Evolutionary conservation across 2,797 vertebrate species (phyloP), one percentile per base, ranked within the genome.

Genomic region (Oceanodroma leucorhoa): DNA sequence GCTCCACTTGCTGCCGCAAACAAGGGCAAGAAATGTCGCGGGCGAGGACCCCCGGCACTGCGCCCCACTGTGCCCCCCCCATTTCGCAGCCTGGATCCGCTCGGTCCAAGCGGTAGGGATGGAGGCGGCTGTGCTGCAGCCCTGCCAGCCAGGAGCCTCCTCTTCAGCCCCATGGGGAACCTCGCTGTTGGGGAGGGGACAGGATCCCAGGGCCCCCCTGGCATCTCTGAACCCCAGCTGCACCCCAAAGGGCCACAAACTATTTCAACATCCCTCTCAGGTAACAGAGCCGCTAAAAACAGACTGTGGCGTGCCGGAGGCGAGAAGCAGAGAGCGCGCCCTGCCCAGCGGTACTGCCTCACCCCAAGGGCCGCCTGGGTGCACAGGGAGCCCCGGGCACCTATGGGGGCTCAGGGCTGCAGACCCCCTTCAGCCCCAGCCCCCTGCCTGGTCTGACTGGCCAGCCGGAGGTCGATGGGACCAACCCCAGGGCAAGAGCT

Each of bases 21-120:
- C 95, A 96, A 95, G 90, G 93, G 90, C 96, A 83, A 91, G 93
- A 96, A 97, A 96, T 93, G 87, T 77, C 76, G 24, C 14, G 17
- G 87, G 85, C 18, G 20, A 91, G 62, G 81, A 89, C 67, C 79
- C 89, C 85, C 40, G 10, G 83, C 5, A 1, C 79, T 77, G 38
- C 13, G 1, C 22, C 57, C 32, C 30, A 15, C 41, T 43, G 43
- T 43, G 43, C 29, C 73, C 65, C 70, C 54, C 80, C 38, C 12
- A 0, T 62, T 71, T 71, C 26, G 0, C 65, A 78, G 69, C 30
- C 79, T 73, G 70, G 69, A 88, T 53, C 65, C 1, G 9, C 83
- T 86, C 24, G 1, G 87, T 50, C 81, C 54, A 27, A 66, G 73
- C 17, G 0, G 76, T 3, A 11, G 70, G 73, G 92, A 57, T 0